Base-by-base conservation (phyloP, 2,113 vertebrate species). In the Paralichthys olivaceus region DNA sequence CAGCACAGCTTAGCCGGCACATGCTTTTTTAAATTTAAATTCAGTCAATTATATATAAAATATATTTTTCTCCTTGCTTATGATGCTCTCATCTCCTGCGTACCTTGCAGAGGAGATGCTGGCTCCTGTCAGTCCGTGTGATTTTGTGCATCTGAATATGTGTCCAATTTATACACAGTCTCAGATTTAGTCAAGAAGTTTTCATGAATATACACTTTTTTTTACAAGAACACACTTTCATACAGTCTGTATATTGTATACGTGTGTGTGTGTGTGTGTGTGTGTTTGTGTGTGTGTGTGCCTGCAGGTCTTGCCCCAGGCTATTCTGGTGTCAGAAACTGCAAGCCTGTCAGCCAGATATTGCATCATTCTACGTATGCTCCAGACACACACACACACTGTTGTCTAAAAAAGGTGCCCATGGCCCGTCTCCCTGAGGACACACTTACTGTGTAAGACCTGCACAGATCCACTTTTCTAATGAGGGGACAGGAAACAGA, bases 401-500 rank as follows among this genome's bases (percentile, higher is more conserved):
- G 4, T 17, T 19, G 19, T 49, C 45, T 49, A 19, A 20, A 49
- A 49, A 20, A 49, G 45, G 45, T 20, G 45, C 45, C 45, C 45
- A 47, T 47, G 45, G 45, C 45, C 45, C 7, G 17, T 19, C 49
- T 51, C 49, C 49, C 49, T 51, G 7, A 54, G 22, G 53, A 54
- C 90, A 22, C 81, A 89, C 84, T 87, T 81, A 88, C 74, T 80
- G 82, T 83, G 69, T 37, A 15, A 78, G 84, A 72, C 83, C 73
- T 69, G 75, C 77, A 81, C 62, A 59, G 66, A 74, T 75, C 68
- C 72, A 80, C 51, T 87, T 63, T 72, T 59, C 26, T 89, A 91
- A 91, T 90, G 81, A 88, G 90, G 64, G 55, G 67, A 81, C 77
- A 61, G 64, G 58, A 89, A 78, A 79, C 63, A 62, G 64, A 82